Evolutionary conservation across 2,113 vertebrate species (phyloP).

Genomic region (Neodon shergylaensis): DNA sequence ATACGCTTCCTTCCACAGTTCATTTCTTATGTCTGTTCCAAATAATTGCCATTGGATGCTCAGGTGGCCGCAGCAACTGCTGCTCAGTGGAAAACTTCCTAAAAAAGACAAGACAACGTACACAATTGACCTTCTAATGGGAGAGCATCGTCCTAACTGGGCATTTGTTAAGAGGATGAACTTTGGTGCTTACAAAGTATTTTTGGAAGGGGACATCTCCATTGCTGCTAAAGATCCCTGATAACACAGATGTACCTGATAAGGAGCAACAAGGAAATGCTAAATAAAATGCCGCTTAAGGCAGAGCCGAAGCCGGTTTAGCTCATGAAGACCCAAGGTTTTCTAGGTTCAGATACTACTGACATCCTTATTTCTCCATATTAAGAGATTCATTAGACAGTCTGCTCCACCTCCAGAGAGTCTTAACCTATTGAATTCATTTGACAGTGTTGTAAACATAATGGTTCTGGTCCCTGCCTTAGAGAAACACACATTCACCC

Average conservation of each 20-base stretch:
- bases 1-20: not conserved
- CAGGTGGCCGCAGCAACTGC: conserved; percentile 38
- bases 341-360: not conserved
- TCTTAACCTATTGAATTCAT: not conserved
- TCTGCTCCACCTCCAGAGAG: not conserved
- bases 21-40: conserved; percentile 44
- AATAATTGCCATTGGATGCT: not conserved
- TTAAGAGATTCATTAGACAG: not conserved
- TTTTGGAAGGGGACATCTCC: conserved; percentile 13
- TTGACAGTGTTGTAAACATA: not conserved
- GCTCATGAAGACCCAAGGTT: not conserved
- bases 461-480: not conserved
- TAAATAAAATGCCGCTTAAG: not conserved
- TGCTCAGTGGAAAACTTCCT: not conserved
- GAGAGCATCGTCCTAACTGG: not conserved
- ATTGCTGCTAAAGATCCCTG: not conserved
- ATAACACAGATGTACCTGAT: not conserved
- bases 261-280: not conserved
- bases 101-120: conserved; percentile 39
- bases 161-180: conserved; percentile 16
- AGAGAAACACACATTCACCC: not conserved
- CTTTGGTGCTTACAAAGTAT: not conserved
- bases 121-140: conserved; percentile 29
- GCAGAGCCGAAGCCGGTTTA: not conserved
- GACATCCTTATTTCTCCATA: not conserved